phyloP scores from a whole-genome alignment of 1,140 invertebrate species.

The Drosophila saltans region DNA sequence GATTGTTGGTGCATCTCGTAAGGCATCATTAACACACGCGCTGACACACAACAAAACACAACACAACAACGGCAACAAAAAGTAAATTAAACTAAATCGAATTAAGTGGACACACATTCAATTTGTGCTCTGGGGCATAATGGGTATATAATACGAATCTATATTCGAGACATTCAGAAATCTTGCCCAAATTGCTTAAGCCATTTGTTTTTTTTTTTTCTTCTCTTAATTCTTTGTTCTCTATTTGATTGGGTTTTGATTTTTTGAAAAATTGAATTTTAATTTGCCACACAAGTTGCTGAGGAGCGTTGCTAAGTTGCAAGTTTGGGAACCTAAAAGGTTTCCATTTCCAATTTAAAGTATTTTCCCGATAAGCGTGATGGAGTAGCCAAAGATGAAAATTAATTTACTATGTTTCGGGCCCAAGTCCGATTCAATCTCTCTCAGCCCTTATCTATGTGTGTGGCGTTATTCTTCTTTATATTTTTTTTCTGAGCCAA shows the following conservation, averaged over 20 bases:
- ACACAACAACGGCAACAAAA: constrained; percentile 32
- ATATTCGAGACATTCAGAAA: constrained; percentile 25
- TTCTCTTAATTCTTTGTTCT: constrained; percentile 10
- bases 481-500: not conserved
- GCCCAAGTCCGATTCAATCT: not conserved
- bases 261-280: constrained; percentile 80
- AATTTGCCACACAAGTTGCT: constrained; percentile 76
- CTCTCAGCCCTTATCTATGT: not conserved
- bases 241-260: constrained; percentile 56
- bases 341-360: constrained; percentile 54
- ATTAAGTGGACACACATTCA: constrained; percentile 69
- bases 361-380: constrained; percentile 64
- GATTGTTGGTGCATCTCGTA: constrained; percentile 40
- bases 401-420: constrained; percentile 46
- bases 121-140: constrained; percentile 52
- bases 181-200: constrained; percentile 3
- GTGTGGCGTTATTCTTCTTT: constrained; percentile 6
- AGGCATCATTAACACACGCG: constrained; percentile 58
- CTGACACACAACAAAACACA: constrained; percentile 36
- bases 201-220: constrained; percentile 15
- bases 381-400: constrained; percentile 56
- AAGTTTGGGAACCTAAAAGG: constrained; percentile 57
- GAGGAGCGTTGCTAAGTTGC: constrained; percentile 32
- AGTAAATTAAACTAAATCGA: constrained; percentile 74
- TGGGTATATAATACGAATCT: constrained; percentile 6